Percentiles rank a stretch among this genome's conserved stretches.
phyloP scores from a whole-genome alignment of 2,797 vertebrate genomes.

The Percopsis omiscomaycus region DNA sequence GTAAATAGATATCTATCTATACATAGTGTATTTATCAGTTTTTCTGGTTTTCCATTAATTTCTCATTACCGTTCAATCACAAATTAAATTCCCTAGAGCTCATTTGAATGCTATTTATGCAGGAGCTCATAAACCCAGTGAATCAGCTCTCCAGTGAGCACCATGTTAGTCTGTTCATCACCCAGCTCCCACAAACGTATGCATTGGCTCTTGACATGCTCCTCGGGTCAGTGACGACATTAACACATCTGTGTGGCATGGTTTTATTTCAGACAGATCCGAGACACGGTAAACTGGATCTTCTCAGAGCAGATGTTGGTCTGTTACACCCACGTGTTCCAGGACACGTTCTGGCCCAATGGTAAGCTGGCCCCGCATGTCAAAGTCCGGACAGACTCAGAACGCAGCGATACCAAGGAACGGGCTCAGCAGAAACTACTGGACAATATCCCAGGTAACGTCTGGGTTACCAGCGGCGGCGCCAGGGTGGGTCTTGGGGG shows the following conservation, averaged over 20 bases:
- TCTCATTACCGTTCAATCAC: too few species aligned
- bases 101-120: not conserved
- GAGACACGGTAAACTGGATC: conserved; percentile 97
- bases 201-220: not conserved
- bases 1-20: not conserved
- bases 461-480: not conserved
- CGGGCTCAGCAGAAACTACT: conserved; percentile 95
- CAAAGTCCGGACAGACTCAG: conserved; percentile 76
- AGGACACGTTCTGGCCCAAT: conserved; percentile 93
- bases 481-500: too few species aligned
- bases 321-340: conserved; percentile 92
- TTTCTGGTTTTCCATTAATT: too few species aligned
- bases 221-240: not conserved
- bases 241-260: not conserved
- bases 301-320: conserved; percentile 96
- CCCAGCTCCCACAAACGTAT: not conserved
- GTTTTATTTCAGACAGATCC: conserved; percentile 86
- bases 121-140: not conserved
- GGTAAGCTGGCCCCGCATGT: conserved; percentile 85
- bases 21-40: too few species aligned
- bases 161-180: not conserved
- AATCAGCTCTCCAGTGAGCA: not conserved
- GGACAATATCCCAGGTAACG: conserved; percentile 94
- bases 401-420: conserved; percentile 89
- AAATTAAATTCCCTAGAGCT: too few species aligned